Evolutionary conservation across 2,888 invertebrate species (phyloP).

Genomic region (Cataglyphis albicans): DNA sequence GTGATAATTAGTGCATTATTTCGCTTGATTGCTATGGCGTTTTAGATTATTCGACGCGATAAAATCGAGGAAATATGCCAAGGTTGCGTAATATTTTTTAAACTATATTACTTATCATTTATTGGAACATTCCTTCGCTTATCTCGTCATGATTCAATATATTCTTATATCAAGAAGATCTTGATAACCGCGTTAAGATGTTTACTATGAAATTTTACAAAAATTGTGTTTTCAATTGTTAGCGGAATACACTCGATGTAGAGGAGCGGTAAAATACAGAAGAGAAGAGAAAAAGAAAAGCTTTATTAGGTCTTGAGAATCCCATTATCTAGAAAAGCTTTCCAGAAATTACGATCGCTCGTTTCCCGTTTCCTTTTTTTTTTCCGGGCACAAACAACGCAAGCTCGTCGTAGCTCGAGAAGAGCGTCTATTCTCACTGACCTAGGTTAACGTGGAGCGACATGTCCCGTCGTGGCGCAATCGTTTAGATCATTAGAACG

Average conservation of each 20-base stretch:
- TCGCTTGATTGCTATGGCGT: not conserved
- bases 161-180: not conserved
- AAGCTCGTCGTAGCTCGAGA: constrained; percentile 30
- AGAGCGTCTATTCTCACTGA: constrained; percentile 60
- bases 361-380: constrained; percentile 23
- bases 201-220: constrained; percentile 23
- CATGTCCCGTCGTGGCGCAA: constrained; percentile 65
- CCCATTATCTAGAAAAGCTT: constrained; percentile 64
- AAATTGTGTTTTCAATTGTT: constrained; percentile 53
- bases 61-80: not conserved
- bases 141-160: not conserved
- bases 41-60: constrained; percentile 3
- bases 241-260: constrained; percentile 25
- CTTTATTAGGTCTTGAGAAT: constrained; percentile 66
- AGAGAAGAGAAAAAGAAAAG: constrained; percentile 49
- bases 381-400: constrained; percentile 26
- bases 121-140: not conserved
- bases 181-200: not conserved
- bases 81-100: not conserved
- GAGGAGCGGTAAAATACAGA: constrained; percentile 11
- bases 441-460: constrained; percentile 61
- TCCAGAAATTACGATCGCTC: constrained; percentile 64
- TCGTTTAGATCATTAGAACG: constrained; percentile 68
- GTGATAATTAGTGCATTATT: not conserved
- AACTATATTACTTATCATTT: constrained; percentile 4